These are phyloP conservation scores for Redunca redunca DNA, from an alignment of 2,113 vertebrate genomes.

Conservation along the genomic window DNA sequence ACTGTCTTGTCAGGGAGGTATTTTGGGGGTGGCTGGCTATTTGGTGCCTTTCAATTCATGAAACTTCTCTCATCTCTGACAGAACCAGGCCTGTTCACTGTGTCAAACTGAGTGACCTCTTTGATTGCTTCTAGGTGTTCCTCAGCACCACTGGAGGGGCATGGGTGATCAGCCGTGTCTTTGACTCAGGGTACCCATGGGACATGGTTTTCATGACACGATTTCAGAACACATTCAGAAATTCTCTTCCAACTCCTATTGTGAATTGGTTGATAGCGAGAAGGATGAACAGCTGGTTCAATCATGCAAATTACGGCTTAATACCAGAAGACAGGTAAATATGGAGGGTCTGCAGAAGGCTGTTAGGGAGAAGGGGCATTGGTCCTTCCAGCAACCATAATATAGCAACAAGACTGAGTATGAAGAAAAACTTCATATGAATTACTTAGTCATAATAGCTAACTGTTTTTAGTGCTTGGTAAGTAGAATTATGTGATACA, in stretches of 20 bases:
- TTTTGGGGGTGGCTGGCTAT: not conserved
- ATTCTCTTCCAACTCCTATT: constrained; percentile 76
- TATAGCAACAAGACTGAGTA: not conserved
- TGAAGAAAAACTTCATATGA: not conserved
- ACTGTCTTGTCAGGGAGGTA: not conserved
- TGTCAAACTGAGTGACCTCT: not conserved
- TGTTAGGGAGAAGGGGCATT: not conserved
- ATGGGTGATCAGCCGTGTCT: constrained; percentile 85
- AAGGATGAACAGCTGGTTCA: constrained; percentile 78
- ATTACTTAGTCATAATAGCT: not conserved
- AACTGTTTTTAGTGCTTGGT: not conserved
- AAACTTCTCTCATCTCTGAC: not conserved
- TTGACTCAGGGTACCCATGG: constrained; percentile 81
- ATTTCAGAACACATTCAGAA: constrained; percentile 71
- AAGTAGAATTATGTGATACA: not conserved
- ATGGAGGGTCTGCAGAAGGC: accelerated
- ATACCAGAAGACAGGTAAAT: constrained; percentile 84
- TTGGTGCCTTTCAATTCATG: not conserved
- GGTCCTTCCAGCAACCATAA: not conserved
- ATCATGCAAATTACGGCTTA: constrained; percentile 87
- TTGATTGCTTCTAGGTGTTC: constrained; percentile 81
- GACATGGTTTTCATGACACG: constrained; percentile 83
- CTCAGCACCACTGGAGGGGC: constrained; percentile 84
- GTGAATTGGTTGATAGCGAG: constrained; percentile 71
- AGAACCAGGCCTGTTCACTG: not conserved